A percentile compares a stretch with the other conserved stretches of the same genome.
These are phyloP conservation scores for Amia ocellicauda DNA, from an alignment of 2,113 vertebrate genomes.

Conservation along the genomic window DNA sequence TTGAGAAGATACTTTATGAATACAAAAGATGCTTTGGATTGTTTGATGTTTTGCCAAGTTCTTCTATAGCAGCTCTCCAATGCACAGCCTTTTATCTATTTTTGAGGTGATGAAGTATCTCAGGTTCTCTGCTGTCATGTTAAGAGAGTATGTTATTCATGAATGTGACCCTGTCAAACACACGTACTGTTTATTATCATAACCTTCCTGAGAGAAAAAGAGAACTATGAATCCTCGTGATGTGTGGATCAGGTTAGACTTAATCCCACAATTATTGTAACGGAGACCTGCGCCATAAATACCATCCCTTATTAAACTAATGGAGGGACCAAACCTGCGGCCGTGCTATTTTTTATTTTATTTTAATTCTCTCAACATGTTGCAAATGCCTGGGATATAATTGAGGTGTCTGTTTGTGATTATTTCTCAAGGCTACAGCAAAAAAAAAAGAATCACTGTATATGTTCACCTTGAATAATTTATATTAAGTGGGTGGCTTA, in stretches of 20 bases:
- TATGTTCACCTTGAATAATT: too few relatives aligned
- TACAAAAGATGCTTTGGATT: slow-evolving; percentile 13
- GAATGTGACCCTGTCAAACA: slow-evolving; percentile 5
- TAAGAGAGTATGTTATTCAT: slow-evolving; percentile 16
- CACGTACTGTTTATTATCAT: slow-evolving; percentile 19
- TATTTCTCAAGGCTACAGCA: too few relatives aligned
- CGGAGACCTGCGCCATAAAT: slow-evolving; percentile 35
- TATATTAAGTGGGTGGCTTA: too few relatives aligned
- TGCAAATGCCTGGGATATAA: too few relatives aligned
- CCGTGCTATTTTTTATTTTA: too few relatives aligned
- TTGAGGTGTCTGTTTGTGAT: too few relatives aligned
- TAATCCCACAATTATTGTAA: slow-evolving; percentile 53
- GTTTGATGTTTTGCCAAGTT: slow-evolving; percentile 26
- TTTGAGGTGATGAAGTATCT: slow-evolving; percentile 37
- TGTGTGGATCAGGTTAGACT: slow-evolving; percentile 43
- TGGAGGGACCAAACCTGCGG: too few relatives aligned
- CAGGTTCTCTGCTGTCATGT: slow-evolving; percentile 31
- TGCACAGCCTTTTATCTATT: slow-evolving; percentile 35
- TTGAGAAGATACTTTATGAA: slow-evolving; percentile 17
- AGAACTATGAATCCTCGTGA: slow-evolving; percentile 18
- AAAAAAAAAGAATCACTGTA: too few relatives aligned
- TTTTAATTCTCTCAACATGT: too few relatives aligned
- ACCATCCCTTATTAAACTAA: slow-evolving; percentile 28
- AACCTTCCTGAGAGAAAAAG: slow-evolving; percentile 9
- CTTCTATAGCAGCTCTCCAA: slow-evolving; percentile 32